Evolutionary conservation across 2,888 invertebrate genomes (phyloP).

Genomic region (Tricholauxania praeusta): DNA sequence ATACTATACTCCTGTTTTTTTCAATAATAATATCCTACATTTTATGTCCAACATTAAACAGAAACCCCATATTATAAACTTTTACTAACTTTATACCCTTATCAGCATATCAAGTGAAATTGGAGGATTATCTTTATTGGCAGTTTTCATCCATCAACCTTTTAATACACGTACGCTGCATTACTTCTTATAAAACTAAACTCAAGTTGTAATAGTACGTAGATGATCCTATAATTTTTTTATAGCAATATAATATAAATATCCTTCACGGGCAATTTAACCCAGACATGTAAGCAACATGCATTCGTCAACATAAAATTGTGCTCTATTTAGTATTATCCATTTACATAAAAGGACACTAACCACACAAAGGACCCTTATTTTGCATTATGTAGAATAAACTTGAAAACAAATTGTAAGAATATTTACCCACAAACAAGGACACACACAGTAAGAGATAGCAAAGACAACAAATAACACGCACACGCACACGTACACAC

Average conservation of each 20-base stretch:
- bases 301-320: neutral
- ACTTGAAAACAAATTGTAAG: constrained; percentile 23
- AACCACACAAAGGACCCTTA: neutral
- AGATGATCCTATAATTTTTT: too few species aligned
- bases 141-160: constrained; percentile 18
- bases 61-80: too few species aligned
- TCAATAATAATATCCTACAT: too few species aligned
- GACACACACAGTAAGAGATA: neutral
- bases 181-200: too few species aligned
- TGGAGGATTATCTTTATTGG: too few species aligned
- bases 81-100: too few species aligned
- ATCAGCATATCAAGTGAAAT: too few species aligned
- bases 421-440: constrained; percentile 12
- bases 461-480: too few species aligned
- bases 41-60: too few species aligned
- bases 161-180: constrained; percentile 12
- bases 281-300: constrained; percentile 6
- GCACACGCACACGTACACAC: neutral
- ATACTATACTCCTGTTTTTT: too few species aligned
- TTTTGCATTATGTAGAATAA: constrained; percentile 14
- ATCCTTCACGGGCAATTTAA: constrained; percentile 19
- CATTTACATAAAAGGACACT: neutral
- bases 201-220: too few species aligned
- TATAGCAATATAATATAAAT: constrained; percentile 3
- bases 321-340: neutral